Conservation (phyloP, 1,140 invertebrate genomes). For the Akabosia matsudoensis region DNA sequence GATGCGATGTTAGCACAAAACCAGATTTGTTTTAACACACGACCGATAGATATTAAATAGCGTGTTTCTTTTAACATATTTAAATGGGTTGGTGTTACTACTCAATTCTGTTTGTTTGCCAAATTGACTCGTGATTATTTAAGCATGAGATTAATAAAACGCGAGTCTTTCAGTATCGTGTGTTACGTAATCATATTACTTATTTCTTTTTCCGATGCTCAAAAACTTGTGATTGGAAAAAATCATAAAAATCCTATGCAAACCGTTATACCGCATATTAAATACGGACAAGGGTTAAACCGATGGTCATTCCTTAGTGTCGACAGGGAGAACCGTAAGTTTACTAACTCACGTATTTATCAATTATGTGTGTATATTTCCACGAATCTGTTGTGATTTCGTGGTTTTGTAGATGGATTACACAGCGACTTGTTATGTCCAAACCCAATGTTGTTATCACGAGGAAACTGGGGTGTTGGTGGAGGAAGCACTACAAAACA, state of each 20-base stretch:
- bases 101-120: too few species aligned
- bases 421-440: constrained; percentile 33
- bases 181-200: too few species aligned
- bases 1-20: too few species aligned
- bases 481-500: not conserved
- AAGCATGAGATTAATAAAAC: too few species aligned
- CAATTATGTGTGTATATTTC: not conserved
- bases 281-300: constrained; percentile 28
- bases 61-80: too few species aligned
- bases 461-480: not conserved
- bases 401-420: constrained; percentile 29
- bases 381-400: too few species aligned
- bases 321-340: constrained; percentile 27
- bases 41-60: too few species aligned
- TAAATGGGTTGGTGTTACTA: too few species aligned
- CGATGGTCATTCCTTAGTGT: constrained; percentile 30
- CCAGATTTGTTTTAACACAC: too few species aligned
- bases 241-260: not conserved
- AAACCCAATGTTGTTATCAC: constrained; percentile 22
- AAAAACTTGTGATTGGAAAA: not conserved
- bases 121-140: too few species aligned
- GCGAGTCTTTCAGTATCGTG: too few species aligned
- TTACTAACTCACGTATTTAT: not conserved
- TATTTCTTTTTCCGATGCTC: not conserved
- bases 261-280: constrained; percentile 8